Evolutionary conservation across 1,140 invertebrate genomes (phyloP), one percentile per base, ranked within the genome.

Genomic region (Camponotus floridanus): DNA sequence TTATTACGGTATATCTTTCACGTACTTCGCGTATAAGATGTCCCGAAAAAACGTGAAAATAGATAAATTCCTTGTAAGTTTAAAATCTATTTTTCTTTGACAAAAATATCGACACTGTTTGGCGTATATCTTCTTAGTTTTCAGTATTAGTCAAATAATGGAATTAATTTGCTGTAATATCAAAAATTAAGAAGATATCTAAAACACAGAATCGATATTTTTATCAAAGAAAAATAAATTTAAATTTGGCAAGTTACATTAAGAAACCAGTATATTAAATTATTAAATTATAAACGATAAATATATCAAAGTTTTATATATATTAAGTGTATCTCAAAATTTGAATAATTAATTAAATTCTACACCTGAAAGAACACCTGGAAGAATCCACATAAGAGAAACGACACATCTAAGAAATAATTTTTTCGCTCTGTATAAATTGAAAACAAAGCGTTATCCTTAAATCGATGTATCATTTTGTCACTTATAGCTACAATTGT

Each of bases 401-500:
- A 45, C 31, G 36, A 68, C 33, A 26, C 55, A 26, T n/a, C 18
- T 8, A 80, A 55, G 68, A 70, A 80, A 68, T 55, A 70, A 80
- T 39, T 42, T 57, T 80, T 55, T 80, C 13, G 65, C 68, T 36
- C 51, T 74, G 31, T 36, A 61, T 42, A 78, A 78, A 48, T 83
- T 11, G 39, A 26, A n/a, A 83, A 39, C 36, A 18, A 61, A 83
- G 39, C 55, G 42, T 31, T 48, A 33, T 62, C 18, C 13, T 62
- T 83, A 61, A 74, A 74, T 83, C 79, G 79, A 83, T 83, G 68
- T 74, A 83, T 81, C 78, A 36, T 9, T 71, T 81, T 57, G 36
- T 71, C 55, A 74, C 68, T 83, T 83, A 83, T 15, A 74, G 4
- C 68, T 61, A 83, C 48, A 57, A 36, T 83, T 81, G 36, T 83